Evolutionary conservation across 2,797 vertebrate species (phyloP).

Genomic region (Coendou prehensilis): DNA sequence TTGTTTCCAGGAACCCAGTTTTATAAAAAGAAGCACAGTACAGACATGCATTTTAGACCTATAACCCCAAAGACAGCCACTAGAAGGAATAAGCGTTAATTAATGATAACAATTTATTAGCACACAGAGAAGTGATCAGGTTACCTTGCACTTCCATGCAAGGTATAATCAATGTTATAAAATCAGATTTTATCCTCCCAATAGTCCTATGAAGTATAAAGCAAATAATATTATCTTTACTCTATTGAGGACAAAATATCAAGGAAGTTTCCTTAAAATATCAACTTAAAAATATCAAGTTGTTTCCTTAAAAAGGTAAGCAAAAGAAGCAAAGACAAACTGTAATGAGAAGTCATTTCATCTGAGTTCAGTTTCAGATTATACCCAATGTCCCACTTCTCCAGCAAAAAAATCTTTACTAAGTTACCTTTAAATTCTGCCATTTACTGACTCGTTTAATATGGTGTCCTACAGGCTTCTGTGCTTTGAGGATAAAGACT

Average conservation of each 20-base stretch:
- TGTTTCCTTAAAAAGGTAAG: background rate
- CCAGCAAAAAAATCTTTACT: constrained; percentile 52
- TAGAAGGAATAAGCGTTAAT: background rate
- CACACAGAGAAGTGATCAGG: background rate
- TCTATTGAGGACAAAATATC: background rate
- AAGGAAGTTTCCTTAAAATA: background rate
- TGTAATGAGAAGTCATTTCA: background rate
- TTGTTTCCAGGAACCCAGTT: background rate
- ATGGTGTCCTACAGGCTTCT: constrained; percentile 15
- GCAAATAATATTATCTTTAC: background rate
- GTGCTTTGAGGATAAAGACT: background rate
- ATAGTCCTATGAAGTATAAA: background rate
- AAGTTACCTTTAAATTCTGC: constrained; percentile 12
- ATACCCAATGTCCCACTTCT: background rate
- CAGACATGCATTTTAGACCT: background rate
- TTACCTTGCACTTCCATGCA: background rate
- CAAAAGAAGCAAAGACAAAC: constrained; percentile 12
- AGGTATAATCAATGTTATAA: background rate
- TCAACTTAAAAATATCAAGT: background rate
- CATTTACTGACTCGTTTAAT: constrained; percentile 12
- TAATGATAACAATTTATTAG: constrained; percentile 14
- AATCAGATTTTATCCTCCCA: constrained; percentile 48
- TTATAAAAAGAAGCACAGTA: constrained; percentile 11
- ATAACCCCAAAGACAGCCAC: background rate
- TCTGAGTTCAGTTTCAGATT: background rate